These are phyloP conservation scores for Verasper variegatus DNA, from an alignment of 2,113 vertebrate species.

Conservation along the genomic window DNA sequence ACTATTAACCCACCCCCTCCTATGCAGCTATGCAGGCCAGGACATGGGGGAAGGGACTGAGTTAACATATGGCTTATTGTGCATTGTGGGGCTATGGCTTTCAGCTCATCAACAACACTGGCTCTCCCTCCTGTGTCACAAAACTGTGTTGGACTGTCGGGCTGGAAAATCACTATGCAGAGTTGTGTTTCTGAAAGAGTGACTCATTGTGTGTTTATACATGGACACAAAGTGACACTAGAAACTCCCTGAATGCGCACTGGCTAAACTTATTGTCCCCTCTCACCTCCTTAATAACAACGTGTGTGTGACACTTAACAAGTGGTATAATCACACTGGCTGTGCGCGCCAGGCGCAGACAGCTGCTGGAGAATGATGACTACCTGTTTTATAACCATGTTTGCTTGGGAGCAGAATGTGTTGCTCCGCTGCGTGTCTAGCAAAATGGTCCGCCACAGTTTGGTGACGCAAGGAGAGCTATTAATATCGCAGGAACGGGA, in stretches of 20 bases:
- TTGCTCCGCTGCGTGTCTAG: conserved; percentile 78
- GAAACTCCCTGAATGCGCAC: conserved; percentile 13
- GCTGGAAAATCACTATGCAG: background rate
- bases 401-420: conserved; percentile 59
- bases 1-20: conserved; percentile 29
- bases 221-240: conserved; percentile 8
- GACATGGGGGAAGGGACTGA: conserved; percentile 66
- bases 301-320: conserved; percentile 49
- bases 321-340: conserved; percentile 10
- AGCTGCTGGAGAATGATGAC: conserved; percentile 66
- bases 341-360: conserved; percentile 42
- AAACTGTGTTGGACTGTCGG: background rate
- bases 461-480: conserved; percentile 84
- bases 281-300: conserved; percentile 45
- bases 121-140: background rate
- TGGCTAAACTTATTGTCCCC: conserved; percentile 25
- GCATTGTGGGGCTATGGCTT: conserved; percentile 59
- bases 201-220: conserved; percentile 9
- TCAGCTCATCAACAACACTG: conserved; percentile 44
- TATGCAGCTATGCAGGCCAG: conserved; percentile 71
- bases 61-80: conserved; percentile 75
- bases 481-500: conserved; percentile 86
- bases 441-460: conserved; percentile 74
- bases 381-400: conserved; percentile 70
- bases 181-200: conserved; percentile 15